phyloP scores from a whole-genome alignment of 2,888 invertebrate genomes.

The Holacanthella duospinosa region DNA sequence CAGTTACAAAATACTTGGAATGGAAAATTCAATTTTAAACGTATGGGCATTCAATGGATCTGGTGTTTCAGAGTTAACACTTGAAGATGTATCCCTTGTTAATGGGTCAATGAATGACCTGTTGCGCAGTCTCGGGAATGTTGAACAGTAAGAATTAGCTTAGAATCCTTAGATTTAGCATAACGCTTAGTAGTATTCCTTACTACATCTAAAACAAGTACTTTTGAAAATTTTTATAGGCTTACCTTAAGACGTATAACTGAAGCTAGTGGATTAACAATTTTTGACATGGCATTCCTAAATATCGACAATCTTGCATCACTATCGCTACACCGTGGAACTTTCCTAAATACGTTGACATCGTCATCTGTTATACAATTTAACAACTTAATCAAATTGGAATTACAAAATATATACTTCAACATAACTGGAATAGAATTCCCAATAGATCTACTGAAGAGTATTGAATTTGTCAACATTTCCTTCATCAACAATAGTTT shows the following conservation, averaged over 20 bases:
- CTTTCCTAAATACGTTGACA: too few species aligned
- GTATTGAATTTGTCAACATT: too few species aligned
- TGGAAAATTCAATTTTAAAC: neutral
- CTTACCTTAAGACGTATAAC: neutral
- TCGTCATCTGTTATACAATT: too few species aligned
- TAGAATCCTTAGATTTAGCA: neutral
- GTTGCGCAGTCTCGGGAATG: neutral
- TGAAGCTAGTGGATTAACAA: neutral
- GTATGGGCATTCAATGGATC: neutral
- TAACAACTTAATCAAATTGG: too few species aligned
- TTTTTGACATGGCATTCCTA: neutral
- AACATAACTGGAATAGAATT: too few species aligned
- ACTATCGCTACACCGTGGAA: neutral
- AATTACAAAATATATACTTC: too few species aligned
- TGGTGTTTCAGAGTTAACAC: neutral
- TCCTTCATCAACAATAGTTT: neutral
- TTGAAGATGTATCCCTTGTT: neutral
- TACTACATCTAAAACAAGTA: neutral
- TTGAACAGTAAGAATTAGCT: neutral
- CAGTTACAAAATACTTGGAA: neutral
- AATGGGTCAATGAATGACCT: neutral
- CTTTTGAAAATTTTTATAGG: neutral
- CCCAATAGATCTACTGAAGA: too few species aligned
- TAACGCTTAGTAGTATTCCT: too few species aligned
- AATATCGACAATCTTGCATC: neutral